A percentile compares a stretch with the other conserved stretches of the same genome.
These are phyloP conservation scores for Caretta caretta DNA, from an alignment of 2,113 vertebrate species.

Conservation along the genomic window DNA sequence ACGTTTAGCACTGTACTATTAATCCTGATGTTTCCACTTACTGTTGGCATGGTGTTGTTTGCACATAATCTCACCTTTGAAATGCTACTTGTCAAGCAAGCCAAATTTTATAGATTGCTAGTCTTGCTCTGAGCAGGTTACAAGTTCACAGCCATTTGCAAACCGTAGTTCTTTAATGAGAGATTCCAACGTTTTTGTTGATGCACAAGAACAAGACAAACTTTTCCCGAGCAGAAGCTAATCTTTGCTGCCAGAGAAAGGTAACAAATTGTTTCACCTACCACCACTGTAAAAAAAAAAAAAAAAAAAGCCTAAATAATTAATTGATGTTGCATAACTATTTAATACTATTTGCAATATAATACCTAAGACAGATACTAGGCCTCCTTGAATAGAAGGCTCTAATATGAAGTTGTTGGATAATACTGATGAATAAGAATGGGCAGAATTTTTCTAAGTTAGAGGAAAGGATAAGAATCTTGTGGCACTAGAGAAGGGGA, in stretches of 20 bases:
- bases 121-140: not conserved
- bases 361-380: not conserved
- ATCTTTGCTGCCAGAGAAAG: slow-evolving; percentile 31
- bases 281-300: slow-evolving; percentile 19
- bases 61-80: not conserved
- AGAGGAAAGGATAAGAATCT: not conserved
- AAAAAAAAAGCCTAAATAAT: slow-evolving; percentile 6
- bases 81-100: not conserved
- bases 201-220: slow-evolving; percentile 22
- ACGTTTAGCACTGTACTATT: not conserved
- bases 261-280: slow-evolving; percentile 30
- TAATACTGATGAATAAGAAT: not conserved
- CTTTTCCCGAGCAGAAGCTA: not conserved
- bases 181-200: slow-evolving; percentile 1
- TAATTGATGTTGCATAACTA: not conserved
- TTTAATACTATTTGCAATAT: not conserved
- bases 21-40: not conserved
- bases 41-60: not conserved
- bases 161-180: not conserved
- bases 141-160: not conserved
- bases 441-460: not conserved
- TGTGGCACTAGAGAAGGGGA: not conserved
- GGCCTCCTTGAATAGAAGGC: not conserved
- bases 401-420: not conserved
- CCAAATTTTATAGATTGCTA: not conserved